phyloP scores from a whole-genome alignment of 2,113 vertebrate species.

The Gambusia affinis region DNA sequence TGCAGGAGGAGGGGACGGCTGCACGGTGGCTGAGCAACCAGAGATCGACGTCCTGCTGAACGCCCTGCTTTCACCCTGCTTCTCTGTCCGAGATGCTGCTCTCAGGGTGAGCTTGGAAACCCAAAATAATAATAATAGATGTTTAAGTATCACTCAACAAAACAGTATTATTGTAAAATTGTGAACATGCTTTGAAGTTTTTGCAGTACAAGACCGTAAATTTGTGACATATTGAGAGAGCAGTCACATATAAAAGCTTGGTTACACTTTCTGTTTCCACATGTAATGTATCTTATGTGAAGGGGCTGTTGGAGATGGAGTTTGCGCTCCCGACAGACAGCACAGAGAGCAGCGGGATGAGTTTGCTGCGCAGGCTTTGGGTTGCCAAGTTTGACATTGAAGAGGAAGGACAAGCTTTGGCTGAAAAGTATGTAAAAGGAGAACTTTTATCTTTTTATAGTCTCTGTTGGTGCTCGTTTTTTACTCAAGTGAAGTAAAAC shows the following conservation, averaged over 20 bases:
- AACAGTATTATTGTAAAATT: too few species aligned
- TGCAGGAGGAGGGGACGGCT: constrained; percentile 87
- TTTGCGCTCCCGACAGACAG: constrained; percentile 92
- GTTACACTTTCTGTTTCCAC: not conserved
- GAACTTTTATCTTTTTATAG: not conserved
- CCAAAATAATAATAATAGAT: not conserved
- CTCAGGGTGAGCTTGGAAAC: constrained; percentile 86
- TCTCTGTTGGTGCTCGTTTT: not conserved
- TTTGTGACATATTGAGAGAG: too few species aligned
- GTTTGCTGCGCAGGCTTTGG: constrained; percentile 92
- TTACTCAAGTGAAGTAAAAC: too few species aligned
- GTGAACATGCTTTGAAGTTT: too few species aligned
- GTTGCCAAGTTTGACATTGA: constrained; percentile 92
- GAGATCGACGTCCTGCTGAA: constrained; percentile 92
- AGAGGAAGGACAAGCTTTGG: constrained; percentile 85
- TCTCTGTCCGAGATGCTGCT: constrained; percentile 90
- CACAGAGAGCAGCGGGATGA: constrained; percentile 86
- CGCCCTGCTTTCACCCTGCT: constrained; percentile 89
- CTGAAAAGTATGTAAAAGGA: constrained; percentile 83
- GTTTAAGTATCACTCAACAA: too few species aligned
- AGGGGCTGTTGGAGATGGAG: constrained; percentile 95
- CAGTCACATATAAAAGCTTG: too few species aligned
- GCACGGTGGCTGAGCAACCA: constrained; percentile 91
- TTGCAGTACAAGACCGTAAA: too few species aligned
- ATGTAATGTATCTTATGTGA: not conserved